Evolutionary conservation across 2,113 vertebrate species (phyloP), one percentile per base, ranked within the genome.

Genomic region (Orycteropus afer): DNA sequence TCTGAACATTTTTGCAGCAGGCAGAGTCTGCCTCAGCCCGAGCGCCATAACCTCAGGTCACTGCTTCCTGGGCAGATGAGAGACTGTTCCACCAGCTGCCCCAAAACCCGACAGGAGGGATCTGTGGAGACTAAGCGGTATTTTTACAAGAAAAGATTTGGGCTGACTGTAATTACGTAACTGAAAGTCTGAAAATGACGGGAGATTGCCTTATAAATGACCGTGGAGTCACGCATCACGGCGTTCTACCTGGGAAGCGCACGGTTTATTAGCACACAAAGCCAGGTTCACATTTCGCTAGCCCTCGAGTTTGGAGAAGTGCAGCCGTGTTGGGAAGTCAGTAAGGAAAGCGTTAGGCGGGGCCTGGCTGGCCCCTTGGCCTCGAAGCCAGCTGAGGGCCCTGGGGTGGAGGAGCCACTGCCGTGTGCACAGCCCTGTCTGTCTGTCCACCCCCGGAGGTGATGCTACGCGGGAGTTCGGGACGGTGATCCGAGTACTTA

Each of bases 61-160:
- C 37, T 88, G 51, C 7, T 59, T 37, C 7, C 0, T 55, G 29
- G 71, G 78, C 4, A 89, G 69, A 13, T 13, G 4, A 12, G 51
- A 57, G 80, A 53, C 47, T 45, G 40, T 86, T 94, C 59, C 65
- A 32, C 73, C 65, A 63, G 42, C 47, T 86, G 42, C 76, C 80
- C 95, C 69, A 55, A 74, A 73, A 51, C 67, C 93, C 89, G 85
- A 95, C n/a, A 67, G 71, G 81, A 76, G 89, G 83, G 51, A 29
- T 89, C 87, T 71, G 34, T 83, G 77, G 32, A 82, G 91, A 90
- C 73, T 86, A 67, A 94, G 80, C 53, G 86, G 80, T 65, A 29
- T 77, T 95, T 69, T 91, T 86, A 51, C 83, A 96, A 86, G 86
- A 91, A 87, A n/a, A 93, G 84, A 83, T 47, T 69, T 42, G 53